phyloP scores from a whole-genome alignment of 2,113 vertebrate genomes.

The Tichodroma muraria region DNA sequence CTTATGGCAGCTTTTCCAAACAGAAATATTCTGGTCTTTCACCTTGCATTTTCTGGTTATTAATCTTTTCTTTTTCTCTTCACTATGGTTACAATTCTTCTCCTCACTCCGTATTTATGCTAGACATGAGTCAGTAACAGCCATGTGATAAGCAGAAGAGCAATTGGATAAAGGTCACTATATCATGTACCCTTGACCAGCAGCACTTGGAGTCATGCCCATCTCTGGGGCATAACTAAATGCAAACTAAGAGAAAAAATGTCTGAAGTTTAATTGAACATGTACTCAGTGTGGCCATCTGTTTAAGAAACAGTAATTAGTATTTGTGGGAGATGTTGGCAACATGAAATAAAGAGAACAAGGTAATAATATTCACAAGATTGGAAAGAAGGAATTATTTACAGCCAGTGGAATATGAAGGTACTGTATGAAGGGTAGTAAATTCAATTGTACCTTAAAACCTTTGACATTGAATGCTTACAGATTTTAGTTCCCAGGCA shows the following conservation, averaged over 20 bases:
- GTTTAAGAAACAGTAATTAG: not conserved
- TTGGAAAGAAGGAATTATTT: not conserved
- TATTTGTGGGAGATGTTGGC: not conserved
- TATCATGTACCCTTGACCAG: not conserved
- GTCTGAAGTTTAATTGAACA: not conserved
- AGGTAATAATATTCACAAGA: not conserved
- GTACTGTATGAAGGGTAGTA: not conserved
- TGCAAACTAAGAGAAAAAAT: not conserved
- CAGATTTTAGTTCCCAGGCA: not conserved
- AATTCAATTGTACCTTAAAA: not conserved
- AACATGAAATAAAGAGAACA: not conserved
- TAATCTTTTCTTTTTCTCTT: not conserved
- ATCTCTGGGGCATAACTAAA: not conserved
- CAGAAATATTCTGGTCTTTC: slow-evolving; percentile 1
- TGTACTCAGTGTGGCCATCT: not conserved
- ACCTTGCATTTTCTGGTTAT: not conserved
- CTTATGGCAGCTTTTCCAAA: not conserved
- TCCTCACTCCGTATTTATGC: not conserved
- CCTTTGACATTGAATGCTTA: not conserved
- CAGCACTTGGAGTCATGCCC: not conserved
- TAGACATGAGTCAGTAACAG: not conserved
- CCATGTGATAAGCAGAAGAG: not conserved
- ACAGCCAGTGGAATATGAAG: not conserved
- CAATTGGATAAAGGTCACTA: not conserved
- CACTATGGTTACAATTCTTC: not conserved